A percentile compares a stretch with the other conserved stretches of the same genome.
phyloP scores from a whole-genome alignment of 2,888 invertebrate genomes.

The Nomada fabriciana region DNA sequence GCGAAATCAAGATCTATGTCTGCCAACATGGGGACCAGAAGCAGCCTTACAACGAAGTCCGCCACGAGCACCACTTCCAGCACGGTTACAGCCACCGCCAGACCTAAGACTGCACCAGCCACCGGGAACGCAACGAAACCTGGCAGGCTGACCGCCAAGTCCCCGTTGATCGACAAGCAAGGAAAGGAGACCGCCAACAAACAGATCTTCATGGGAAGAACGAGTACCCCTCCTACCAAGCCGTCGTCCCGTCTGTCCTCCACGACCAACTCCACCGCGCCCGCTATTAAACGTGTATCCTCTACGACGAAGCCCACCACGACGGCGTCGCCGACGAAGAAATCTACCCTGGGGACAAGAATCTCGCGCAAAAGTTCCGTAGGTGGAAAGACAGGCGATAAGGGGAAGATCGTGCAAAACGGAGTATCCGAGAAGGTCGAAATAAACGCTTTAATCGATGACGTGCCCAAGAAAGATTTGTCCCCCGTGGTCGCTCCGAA shows the following conservation, averaged over 20 bases:
- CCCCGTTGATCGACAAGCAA: slow-evolving; percentile 86
- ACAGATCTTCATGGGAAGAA: slow-evolving; percentile 86
- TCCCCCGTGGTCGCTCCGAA: slow-evolving; percentile 83
- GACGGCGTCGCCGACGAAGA: slow-evolving; percentile 71
- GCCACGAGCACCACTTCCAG: slow-evolving; percentile 59
- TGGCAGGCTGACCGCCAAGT: slow-evolving; percentile 73
- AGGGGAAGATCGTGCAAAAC: slow-evolving; percentile 75
- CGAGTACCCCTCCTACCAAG: slow-evolving; percentile 77
- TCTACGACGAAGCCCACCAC: slow-evolving; percentile 57
- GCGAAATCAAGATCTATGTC: slow-evolving; percentile 66
- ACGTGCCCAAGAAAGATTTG: slow-evolving; percentile 85
- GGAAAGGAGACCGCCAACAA: slow-evolving; percentile 90
- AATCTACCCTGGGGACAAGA: slow-evolving; percentile 65
- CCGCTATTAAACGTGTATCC: slow-evolving; percentile 64
- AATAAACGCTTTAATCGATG: slow-evolving; percentile 75
- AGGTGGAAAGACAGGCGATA: slow-evolving; percentile 49
- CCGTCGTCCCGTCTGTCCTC: slow-evolving; percentile 54
- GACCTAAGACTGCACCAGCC: slow-evolving; percentile 76
- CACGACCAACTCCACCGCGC: slow-evolving; percentile 55
- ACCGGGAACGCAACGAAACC: slow-evolving; percentile 70
- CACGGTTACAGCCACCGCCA: slow-evolving; percentile 75
- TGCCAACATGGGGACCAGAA: slow-evolving; percentile 62
- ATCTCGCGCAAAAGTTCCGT: slow-evolving; percentile 44
- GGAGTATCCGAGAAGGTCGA: slow-evolving; percentile 75
- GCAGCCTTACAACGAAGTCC: slow-evolving; percentile 39